These are phyloP conservation scores for Ellobius talpinus DNA, from an alignment of 2,113 vertebrate genomes.

Conservation along the genomic window DNA sequence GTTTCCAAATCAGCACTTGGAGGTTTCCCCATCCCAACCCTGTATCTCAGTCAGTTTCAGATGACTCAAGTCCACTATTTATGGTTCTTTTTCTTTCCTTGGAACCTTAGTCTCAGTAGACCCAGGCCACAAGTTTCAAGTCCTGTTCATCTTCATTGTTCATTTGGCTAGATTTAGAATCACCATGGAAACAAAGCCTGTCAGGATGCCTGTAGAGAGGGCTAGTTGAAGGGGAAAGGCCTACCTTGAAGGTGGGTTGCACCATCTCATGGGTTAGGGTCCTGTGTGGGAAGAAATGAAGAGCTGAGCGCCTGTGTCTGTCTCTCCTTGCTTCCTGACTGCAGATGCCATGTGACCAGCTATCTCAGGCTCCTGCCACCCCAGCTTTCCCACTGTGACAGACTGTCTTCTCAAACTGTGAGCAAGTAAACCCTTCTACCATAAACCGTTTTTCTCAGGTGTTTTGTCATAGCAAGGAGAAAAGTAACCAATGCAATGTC, in stretches of 20 bases:
- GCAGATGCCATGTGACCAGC: not conserved
- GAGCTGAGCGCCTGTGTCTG: not conserved
- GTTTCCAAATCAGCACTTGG: not conserved
- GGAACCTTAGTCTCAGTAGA: not conserved
- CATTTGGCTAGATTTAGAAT: not conserved
- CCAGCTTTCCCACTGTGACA: not conserved
- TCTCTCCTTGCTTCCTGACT: not conserved
- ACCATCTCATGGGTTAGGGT: not conserved
- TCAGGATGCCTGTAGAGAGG: not conserved
- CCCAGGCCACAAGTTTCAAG: not conserved
- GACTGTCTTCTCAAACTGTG: not conserved
- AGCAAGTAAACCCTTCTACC: not conserved
- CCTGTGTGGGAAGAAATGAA: not conserved
- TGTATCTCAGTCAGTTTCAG: not conserved
- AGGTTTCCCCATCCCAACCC: fast-evolving
- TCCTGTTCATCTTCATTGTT: not conserved
- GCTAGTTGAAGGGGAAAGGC: not conserved
- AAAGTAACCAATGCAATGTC: not conserved
- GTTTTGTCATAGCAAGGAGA: not conserved
- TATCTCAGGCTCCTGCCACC: not conserved
- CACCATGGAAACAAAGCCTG: not conserved
- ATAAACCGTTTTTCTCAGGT: not conserved
- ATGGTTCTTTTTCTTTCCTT: not conserved
- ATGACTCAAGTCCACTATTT: not conserved
- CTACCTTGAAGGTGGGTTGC: not conserved